Evolutionary conservation across 2,113 vertebrate genomes (phyloP).

Genomic region (Nanorana parkeri): DNA sequence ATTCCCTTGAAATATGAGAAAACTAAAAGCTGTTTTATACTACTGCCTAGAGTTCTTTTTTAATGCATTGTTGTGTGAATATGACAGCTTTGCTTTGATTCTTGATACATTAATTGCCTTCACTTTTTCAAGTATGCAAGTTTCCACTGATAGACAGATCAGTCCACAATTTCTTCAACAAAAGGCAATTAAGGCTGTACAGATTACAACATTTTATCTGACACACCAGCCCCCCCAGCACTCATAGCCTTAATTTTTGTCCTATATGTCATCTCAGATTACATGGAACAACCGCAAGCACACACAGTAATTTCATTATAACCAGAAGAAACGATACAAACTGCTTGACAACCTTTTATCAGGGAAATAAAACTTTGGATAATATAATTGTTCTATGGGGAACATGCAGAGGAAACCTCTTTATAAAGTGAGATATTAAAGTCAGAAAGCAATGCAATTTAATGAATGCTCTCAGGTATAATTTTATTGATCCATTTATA

Average conservation of each 20-base stretch:
- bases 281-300: not conserved
- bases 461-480: slow-evolving; percentile 37
- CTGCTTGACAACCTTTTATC: slow-evolving; percentile 29
- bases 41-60: no score
- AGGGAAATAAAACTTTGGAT: slow-evolving; percentile 6
- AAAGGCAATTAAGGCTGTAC: not conserved
- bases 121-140: not conserved
- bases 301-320: not conserved
- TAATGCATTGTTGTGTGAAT: no score
- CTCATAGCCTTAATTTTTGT: not conserved
- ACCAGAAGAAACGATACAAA: not conserved
- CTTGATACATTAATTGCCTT: slow-evolving; percentile 1
- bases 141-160: not conserved
- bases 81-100: no score
- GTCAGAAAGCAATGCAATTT: slow-evolving; percentile 23
- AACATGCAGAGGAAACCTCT: slow-evolving; percentile 1
- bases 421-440: slow-evolving; percentile 24
- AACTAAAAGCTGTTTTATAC: no score
- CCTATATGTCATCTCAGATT: not conserved
- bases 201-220: not conserved
- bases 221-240: not conserved
- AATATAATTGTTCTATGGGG: slow-evolving; percentile 28
- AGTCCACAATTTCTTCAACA: not conserved
- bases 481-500: slow-evolving; percentile 7
- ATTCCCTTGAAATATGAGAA: no score